phyloP scores from a whole-genome alignment of 2,888 invertebrate species.

The Zonitis immaculata region DNA sequence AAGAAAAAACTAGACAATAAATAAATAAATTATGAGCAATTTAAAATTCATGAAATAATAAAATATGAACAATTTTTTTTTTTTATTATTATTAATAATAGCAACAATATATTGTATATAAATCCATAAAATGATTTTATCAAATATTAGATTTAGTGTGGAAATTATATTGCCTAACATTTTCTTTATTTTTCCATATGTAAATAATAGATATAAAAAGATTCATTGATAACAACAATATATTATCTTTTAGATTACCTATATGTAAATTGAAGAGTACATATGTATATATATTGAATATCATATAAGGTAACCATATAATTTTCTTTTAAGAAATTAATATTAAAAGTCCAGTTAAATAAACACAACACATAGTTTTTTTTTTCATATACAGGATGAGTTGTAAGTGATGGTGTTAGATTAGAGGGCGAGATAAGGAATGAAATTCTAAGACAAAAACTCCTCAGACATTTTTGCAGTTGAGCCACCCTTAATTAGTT shows the following conservation, averaged over 20 bases:
- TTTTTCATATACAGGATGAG: too few relatives aligned
- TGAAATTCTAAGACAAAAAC: too few relatives aligned
- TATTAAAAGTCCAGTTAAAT: background rate
- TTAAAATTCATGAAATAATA: background rate
- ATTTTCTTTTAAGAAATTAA: background rate
- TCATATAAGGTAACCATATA: background rate
- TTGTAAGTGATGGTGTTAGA: too few relatives aligned
- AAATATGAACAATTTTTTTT: too few relatives aligned
- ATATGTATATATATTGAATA: background rate
- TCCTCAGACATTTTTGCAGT: too few relatives aligned
- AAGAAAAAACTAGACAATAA: background rate
- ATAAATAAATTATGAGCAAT: background rate
- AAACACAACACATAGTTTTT: too few relatives aligned
- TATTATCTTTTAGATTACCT: background rate
- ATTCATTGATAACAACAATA: background rate
- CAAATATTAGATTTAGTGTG: constrained; percentile 35
- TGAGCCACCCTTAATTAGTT: too few relatives aligned
- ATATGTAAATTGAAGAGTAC: background rate
- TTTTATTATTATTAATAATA: too few relatives aligned
- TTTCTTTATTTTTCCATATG: background rate
- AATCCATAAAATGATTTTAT: constrained; percentile 32
- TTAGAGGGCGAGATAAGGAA: too few relatives aligned
- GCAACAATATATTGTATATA: too few relatives aligned
- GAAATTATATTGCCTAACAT: too few relatives aligned
- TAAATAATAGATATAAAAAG: background rate